These are phyloP conservation scores for Petrophora chlorosata DNA, from an alignment of 2,888 invertebrate genomes.

Conservation along the genomic window DNA sequence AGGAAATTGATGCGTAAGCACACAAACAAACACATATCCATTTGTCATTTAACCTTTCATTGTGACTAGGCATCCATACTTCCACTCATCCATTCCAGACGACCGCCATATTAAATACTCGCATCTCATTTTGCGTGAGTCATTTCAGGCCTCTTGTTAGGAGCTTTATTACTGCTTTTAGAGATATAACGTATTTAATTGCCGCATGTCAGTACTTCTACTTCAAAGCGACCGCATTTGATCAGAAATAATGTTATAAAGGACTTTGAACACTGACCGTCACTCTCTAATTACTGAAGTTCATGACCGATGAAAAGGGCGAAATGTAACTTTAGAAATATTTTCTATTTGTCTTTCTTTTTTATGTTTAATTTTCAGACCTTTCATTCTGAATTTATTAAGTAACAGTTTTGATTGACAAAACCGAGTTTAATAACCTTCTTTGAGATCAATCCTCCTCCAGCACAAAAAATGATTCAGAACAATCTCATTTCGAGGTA, in stretches of 20 bases:
- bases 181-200: conserved; percentile 11
- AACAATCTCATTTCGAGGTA: conserved; percentile 11
- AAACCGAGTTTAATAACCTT: neutral
- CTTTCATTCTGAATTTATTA: no score
- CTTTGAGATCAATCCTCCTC: conserved; percentile 2
- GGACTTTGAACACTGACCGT: conserved; percentile 9
- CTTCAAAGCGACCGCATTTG: conserved; percentile 31
- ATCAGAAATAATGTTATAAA: conserved; percentile 17
- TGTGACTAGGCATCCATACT: neutral
- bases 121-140: neutral
- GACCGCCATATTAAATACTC: neutral
- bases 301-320: conserved; percentile 9
- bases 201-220: conserved; percentile 18
- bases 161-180: conserved; percentile 7
- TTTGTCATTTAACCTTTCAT: no score
- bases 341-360: conserved; percentile 3
- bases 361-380: conserved; percentile 1
- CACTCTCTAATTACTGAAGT: conserved; percentile 14
- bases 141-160: neutral
- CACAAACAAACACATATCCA: no score
- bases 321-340: neutral
- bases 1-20: no score
- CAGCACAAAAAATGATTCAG: conserved; percentile 1
- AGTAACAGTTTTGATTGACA: neutral
- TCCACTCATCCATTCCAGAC: no score